Base-by-base conservation (phyloP, 2,113 vertebrate genomes). In the Apistogramma diplotaenia region DNA sequence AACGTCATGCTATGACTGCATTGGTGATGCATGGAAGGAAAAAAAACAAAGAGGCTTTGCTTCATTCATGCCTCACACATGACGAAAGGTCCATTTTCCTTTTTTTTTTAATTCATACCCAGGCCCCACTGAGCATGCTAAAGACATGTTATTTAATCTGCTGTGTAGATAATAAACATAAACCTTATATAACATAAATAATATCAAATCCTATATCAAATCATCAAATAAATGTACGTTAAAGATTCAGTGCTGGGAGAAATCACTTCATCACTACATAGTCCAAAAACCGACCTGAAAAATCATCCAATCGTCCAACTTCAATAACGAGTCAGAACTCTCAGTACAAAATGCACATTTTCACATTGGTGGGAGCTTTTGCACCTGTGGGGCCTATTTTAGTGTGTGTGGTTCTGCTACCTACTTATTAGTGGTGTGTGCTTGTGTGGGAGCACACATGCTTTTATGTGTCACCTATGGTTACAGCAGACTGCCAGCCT, bases 401-500 rank as follows among this genome's bases (percentile, higher is more conserved):
- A 67, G 59, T 23, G 1, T 16, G 25, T 53, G 25, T 6, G n/a
- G 40, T 13, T 80, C 23, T 27, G 12, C 25, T 53, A 72, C 58
- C 53, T 9, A 6, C 65, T 79, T 61, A 67, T 74, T 73, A 73
- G 43, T 56, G 31, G 18, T 70, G 62, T 70, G 40, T 49, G 40
- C 16, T 18, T 49, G 40, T 13, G 40, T 29, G 62, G 19, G 62
- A 49, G 25, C 6, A 29, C 18, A 10, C 53, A 8, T 35, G 15
- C 53, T 19, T 74, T 65, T 29, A 49, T 67, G 53, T 85, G 4
- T 15, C 27, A 31, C 54, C 21, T 74, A 7, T 53, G 55, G 33
- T 87, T 88, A 88, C 85, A 85, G 85, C 89, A 83, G 70, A 78
- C 70, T 74, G 21, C 31, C 35, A 74, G 73, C 35, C 79, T 72